Evolutionary conservation across 2,888 invertebrate genomes (phyloP).

Genomic region (Torymus tubicola): DNA sequence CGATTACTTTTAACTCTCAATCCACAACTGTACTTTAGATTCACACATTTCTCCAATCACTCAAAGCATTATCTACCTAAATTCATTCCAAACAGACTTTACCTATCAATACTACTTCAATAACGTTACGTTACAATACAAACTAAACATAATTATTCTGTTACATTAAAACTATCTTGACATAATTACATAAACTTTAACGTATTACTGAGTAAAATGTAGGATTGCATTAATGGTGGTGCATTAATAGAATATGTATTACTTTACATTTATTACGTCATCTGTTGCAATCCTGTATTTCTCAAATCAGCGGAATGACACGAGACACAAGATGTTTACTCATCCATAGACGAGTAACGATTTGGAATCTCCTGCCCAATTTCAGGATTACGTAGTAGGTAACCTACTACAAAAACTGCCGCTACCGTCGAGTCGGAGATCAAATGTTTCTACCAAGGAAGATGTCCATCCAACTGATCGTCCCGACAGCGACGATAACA

Average conservation of each 20-base stretch:
- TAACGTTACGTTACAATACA: background rate
- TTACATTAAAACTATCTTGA: no score
- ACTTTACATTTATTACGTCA: no score
- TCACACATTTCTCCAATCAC: background rate
- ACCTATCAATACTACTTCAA: background rate
- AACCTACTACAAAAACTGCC: slow-evolving; percentile 56
- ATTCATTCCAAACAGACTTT: background rate
- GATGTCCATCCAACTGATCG: background rate
- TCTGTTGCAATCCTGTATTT: slow-evolving; percentile 14
- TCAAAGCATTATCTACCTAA: background rate
- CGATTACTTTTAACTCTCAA: slow-evolving; percentile 23
- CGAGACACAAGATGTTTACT: slow-evolving; percentile 21
- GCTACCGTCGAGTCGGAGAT: slow-evolving; percentile 6
- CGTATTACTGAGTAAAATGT: background rate
- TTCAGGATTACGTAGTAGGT: slow-evolving; percentile 62
- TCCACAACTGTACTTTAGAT: background rate
- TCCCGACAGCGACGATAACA: slow-evolving; percentile 13
- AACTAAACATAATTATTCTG: no score
- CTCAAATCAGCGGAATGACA: slow-evolving; percentile 13
- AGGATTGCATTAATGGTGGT: background rate
- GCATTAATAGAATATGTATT: no score
- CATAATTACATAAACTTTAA: background rate
- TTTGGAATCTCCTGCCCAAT: slow-evolving; percentile 44
- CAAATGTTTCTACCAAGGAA: slow-evolving; percentile 1
- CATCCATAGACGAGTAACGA: slow-evolving; percentile 38